Evolutionary conservation across 2,113 vertebrate species (phyloP).

Genomic region (Aleadryas rufinucha): DNA sequence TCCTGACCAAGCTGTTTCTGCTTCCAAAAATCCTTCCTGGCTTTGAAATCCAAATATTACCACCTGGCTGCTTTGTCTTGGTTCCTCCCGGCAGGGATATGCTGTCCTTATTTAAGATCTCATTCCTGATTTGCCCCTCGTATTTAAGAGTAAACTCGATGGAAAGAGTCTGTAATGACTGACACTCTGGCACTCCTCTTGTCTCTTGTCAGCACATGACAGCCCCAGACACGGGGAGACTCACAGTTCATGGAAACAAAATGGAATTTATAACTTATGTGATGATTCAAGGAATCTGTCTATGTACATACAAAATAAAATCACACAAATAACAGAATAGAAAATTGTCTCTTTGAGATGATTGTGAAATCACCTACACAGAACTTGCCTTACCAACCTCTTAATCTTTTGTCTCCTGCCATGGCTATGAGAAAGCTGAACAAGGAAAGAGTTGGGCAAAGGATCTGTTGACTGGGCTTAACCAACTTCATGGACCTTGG

Average conservation of each 20-base stretch:
- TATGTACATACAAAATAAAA: not conserved
- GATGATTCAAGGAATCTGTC: constrained; percentile 34
- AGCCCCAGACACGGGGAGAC: constrained; percentile 22
- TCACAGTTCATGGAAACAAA: constrained; percentile 43
- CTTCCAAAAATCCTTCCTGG: not conserved
- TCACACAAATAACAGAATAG: not conserved
- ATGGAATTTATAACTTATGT: constrained; percentile 27
- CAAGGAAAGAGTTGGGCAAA: not conserved
- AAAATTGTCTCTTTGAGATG: not conserved
- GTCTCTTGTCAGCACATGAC: constrained; percentile 56
- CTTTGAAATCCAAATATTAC: constrained; percentile 3
- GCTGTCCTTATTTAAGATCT: not conserved
- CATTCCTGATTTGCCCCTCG: not conserved
- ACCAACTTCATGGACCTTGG: not conserved
- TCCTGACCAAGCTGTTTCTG: not conserved
- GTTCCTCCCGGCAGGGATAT: not conserved
- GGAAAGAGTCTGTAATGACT: constrained; percentile 23
- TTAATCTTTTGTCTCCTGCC: not conserved
- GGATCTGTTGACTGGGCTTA: not conserved
- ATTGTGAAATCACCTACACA: not conserved
- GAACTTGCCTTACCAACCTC: not conserved
- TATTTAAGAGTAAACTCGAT: not conserved
- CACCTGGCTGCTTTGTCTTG: not conserved
- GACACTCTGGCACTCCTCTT: constrained; percentile 30
- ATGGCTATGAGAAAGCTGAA: not conserved